Evolutionary conservation across 1,140 invertebrate genomes (phyloP).

Genomic region (Lepidurus arcticus): DNA sequence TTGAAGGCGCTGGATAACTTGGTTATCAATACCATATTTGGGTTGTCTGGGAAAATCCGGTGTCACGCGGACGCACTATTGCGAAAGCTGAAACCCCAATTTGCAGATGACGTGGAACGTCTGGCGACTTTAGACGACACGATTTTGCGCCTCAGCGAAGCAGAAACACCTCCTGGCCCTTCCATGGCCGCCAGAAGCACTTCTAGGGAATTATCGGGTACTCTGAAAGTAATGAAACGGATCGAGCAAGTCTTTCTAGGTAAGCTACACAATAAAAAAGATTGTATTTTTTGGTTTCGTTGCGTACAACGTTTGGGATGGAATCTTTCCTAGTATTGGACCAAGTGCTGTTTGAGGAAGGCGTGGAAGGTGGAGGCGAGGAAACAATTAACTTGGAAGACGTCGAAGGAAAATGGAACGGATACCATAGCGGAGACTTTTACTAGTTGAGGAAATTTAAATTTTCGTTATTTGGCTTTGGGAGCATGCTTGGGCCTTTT

Average conservation of each 20-base stretch:
- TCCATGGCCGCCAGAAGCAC: slow-evolving; percentile 42
- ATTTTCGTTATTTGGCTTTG: not conserved
- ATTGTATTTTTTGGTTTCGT: not conserved
- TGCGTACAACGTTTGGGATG: slow-evolving; percentile 23
- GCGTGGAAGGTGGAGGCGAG: slow-evolving; percentile 36
- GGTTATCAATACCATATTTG: slow-evolving; percentile 55
- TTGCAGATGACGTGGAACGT: slow-evolving; percentile 44
- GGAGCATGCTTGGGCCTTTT: not conserved
- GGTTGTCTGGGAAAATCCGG: slow-evolving; percentile 53
- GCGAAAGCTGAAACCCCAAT: slow-evolving; percentile 48
- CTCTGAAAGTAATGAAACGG: slow-evolving; percentile 55
- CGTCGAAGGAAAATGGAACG: slow-evolving; percentile 31
- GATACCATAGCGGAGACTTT: slow-evolving; percentile 33
- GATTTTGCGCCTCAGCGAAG: slow-evolving; percentile 40
- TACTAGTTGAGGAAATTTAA: slow-evolving; percentile 5
- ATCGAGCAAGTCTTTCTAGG: slow-evolving; percentile 55
- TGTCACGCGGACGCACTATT: slow-evolving; percentile 48
- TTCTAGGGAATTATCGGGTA: slow-evolving; percentile 53
- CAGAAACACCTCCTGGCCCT: slow-evolving; percentile 36
- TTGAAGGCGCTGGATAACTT: slow-evolving; percentile 50
- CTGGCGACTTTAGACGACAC: slow-evolving; percentile 46
- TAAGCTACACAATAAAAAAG: slow-evolving; percentile 40
- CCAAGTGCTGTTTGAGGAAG: slow-evolving; percentile 45
- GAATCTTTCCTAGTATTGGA: slow-evolving; percentile 44
- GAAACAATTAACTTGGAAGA: slow-evolving; percentile 29